Evolutionary conservation across 2,888 invertebrate species (phyloP), one percentile per base, ranked within the genome.

Genomic region (Micoletzkya japonica): DNA sequence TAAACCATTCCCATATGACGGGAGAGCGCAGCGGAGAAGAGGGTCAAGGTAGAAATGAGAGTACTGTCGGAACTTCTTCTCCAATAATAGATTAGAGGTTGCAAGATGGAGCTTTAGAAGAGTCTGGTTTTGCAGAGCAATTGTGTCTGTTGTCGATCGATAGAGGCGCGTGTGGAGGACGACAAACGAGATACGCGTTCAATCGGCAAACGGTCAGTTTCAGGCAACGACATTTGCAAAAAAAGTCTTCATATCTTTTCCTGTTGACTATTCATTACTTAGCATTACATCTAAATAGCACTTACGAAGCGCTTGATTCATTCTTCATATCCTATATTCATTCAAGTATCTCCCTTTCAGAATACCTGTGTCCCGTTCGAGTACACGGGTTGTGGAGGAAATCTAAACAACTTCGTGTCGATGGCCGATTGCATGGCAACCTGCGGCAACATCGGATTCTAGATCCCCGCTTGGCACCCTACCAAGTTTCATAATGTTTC

Each of bases 371-470:
- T 83, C 32, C 71, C 82, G 26, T 84, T 84, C 75, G 82, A 84
- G 66, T 84, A 84, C 74, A 82, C 83, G 56, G 84, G 84, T 37
- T 82, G 81, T 63, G 82, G 84, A 26, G 84, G 84, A 30, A 84
- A 84, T 56, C 74, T 84, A 66, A 84, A 84, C 77, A 84, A 84
- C 72, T 84, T 84, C 71, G 76, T 76, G 34, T 77, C 81, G 20
- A 79, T 82, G 79, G 73, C 76, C 24, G 84, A 84, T 58, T 83
- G 83, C 61, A 75, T 73, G 74, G 73, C 78, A 39, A 84, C 81
- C 7, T 83, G 83, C 57, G 82, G 81, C 30, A 80, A 78, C 68
- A 79, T 83, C 58, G 79, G 83, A 28, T 83, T 83, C 77, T 68
- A 68, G 36, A 57, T 24, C 10, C 3, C 17, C 14, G n/a, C n/a